Conservation (phyloP, 1,140 invertebrate genomes). For the Tribolium madens region DNA sequence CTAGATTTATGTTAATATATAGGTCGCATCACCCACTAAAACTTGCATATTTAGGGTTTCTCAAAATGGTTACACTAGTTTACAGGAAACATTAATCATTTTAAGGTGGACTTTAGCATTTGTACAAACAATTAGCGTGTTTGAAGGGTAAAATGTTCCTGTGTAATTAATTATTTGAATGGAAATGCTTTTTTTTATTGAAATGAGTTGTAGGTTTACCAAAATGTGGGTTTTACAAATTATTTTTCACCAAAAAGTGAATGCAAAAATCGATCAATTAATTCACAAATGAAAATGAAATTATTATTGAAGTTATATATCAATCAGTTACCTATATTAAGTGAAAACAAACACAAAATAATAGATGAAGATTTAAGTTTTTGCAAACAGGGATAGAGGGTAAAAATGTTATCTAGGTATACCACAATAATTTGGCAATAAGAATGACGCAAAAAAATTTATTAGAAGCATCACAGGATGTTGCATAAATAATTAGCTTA, state of each 20-base stretch:
- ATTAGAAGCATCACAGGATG: conserved; percentile 8
- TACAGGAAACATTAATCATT: background rate
- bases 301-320: too few species aligned
- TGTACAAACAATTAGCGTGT: background rate
- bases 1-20: background rate
- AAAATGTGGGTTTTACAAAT: background rate
- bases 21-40: background rate
- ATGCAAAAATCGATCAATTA: too few species aligned
- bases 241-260: background rate
- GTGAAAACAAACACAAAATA: too few species aligned
- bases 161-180: too few species aligned
- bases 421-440: background rate
- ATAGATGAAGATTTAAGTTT: too few species aligned
- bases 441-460: background rate
- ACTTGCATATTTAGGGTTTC: background rate
- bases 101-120: background rate
- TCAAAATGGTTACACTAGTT: background rate
- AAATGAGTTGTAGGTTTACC: background rate
- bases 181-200: background rate
- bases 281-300: too few species aligned
- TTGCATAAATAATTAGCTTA: conserved; percentile 1
- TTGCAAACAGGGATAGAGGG: too few species aligned
- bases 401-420: background rate
- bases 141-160: background rate
- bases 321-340: too few species aligned